phyloP scores from a whole-genome alignment of 1,140 invertebrate species.

The Drosophila ohnishii region DNA sequence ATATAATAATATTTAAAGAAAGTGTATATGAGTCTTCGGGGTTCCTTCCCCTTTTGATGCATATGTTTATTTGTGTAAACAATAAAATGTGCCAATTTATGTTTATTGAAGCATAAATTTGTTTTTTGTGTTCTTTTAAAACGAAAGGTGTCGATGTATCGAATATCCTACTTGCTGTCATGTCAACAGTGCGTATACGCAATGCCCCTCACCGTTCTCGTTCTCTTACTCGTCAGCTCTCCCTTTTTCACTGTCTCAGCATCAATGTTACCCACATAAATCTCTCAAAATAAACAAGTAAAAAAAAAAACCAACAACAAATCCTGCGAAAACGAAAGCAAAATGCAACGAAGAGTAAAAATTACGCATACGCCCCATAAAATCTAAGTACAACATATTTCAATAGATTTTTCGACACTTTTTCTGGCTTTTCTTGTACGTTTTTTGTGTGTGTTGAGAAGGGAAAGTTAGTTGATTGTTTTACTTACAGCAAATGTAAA shows the following conservation, averaged over 20 bases:
- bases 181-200: conserved; percentile 56
- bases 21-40: conserved; percentile 2
- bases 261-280: conserved; percentile 72
- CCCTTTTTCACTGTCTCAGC: conserved; percentile 18
- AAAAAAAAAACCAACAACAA: conserved; percentile 12
- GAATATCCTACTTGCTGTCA: conserved; percentile 33
- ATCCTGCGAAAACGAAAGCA: conserved; percentile 52
- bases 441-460: conserved; percentile 7
- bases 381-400: conserved; percentile 81
- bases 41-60: conserved; percentile 20
- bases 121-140: conserved; percentile 21
- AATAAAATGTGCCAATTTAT: conserved; percentile 72
- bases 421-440: conserved; percentile 41
- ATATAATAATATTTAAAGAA: background rate
- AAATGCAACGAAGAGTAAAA: conserved; percentile 80
- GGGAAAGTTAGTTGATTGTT: conserved; percentile 19
- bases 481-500: conserved; percentile 84
- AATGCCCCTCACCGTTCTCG: conserved; percentile 29
- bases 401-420: conserved; percentile 81
- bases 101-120: conserved; percentile 73
- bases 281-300: conserved; percentile 58
- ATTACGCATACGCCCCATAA: conserved; percentile 81
- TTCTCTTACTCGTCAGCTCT: background rate
- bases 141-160: conserved; percentile 56
- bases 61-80: conserved; percentile 65